Percentiles rank a stretch among this genome's conserved stretches.
Evolutionary conservation across 2,888 invertebrate species (phyloP).

Genomic region (Fragum sueziense): DNA sequence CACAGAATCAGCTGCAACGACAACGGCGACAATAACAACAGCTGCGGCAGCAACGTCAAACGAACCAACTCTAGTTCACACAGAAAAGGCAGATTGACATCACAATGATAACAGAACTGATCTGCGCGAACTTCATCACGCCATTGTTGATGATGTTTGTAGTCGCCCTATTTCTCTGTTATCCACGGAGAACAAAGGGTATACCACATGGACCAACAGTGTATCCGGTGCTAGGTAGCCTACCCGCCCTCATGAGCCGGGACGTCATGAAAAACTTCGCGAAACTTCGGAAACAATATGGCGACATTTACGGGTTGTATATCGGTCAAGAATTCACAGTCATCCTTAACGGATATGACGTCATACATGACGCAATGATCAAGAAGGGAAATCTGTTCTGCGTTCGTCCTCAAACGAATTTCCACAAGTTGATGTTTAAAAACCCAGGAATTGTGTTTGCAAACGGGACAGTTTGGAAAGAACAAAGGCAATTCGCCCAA

Average conservation of each 20-base stretch:
- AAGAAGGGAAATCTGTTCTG: constrained; percentile 50
- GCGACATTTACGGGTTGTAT: constrained; percentile 53
- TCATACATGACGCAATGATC: constrained; percentile 51
- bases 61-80: too few species aligned
- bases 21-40: background rate
- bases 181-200: constrained; percentile 25
- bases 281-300: constrained; percentile 38
- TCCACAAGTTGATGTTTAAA: constrained; percentile 47
- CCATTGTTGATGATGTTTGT: background rate
- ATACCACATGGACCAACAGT: constrained; percentile 42
- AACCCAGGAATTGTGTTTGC: constrained; percentile 51
- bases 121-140: constrained; percentile 5
- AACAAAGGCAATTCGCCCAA: constrained; percentile 49
- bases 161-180: background rate
- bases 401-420: constrained; percentile 42
- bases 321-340: constrained; percentile 51
- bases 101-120: constrained; percentile 21
- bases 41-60: background rate
- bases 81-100: too few species aligned
- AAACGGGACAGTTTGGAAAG: constrained; percentile 49
- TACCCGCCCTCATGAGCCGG: constrained; percentile 30
- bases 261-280: constrained; percentile 34
- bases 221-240: constrained; percentile 51
- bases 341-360: constrained; percentile 52
- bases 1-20: background rate